Percentiles rank a stretch among this genome's conserved stretches.
Evolutionary conservation across 2,113 vertebrate species (phyloP).

Genomic region (Peromyscus polionotus): DNA sequence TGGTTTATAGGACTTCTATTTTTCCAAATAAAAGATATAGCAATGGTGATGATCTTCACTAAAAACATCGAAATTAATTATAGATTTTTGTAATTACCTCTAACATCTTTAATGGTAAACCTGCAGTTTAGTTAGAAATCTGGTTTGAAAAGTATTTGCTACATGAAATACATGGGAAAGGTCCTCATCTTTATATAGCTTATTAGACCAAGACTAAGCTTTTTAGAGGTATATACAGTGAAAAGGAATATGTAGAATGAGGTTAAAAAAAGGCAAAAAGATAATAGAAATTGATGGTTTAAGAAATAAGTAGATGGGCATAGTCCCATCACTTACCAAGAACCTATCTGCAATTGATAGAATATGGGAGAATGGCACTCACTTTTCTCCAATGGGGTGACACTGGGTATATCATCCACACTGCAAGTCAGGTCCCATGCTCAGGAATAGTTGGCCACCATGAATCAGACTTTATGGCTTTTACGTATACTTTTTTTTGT

Average conservation of each 20-base stretch:
- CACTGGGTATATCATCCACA: background rate
- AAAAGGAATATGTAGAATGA: background rate
- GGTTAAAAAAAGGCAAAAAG: background rate
- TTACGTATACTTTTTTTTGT: background rate
- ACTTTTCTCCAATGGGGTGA: background rate
- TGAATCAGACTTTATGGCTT: background rate
- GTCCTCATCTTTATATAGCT: background rate
- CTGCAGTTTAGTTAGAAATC: slow-evolving; percentile 41
- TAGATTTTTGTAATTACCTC: slow-evolving; percentile 14
- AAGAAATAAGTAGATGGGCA: background rate
- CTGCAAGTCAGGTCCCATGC: background rate
- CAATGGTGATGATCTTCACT: slow-evolving; percentile 14
- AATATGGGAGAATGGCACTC: background rate
- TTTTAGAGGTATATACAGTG: background rate
- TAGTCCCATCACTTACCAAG: background rate
- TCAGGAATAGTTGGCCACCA: background rate
- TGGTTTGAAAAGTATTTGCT: slow-evolving; percentile 25
- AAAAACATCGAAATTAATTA: slow-evolving; percentile 62
- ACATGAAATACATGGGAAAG: background rate
- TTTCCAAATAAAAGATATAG: slow-evolving; percentile 74
- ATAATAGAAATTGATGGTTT: background rate
- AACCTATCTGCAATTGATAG: background rate
- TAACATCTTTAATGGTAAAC: slow-evolving; percentile 2
- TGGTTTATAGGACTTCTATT: slow-evolving; percentile 46
- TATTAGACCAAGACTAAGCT: background rate